These are phyloP conservation scores for Cosmorhoe ocellata DNA, from an alignment of 2,888 invertebrate genomes.

Conservation along the genomic window DNA sequence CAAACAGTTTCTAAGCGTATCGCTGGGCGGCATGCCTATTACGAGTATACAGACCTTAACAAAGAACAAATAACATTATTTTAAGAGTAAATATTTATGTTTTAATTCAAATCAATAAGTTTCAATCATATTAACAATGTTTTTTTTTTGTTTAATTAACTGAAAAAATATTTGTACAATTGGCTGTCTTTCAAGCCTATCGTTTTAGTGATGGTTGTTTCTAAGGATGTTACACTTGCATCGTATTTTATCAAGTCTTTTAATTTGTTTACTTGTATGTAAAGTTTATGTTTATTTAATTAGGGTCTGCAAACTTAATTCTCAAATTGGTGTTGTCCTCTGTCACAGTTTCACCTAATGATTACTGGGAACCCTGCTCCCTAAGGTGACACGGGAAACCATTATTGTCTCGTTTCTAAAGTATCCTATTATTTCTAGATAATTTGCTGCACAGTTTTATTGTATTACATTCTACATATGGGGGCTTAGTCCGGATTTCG, in stretches of 20 bases:
- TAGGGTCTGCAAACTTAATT: conserved; percentile 35
- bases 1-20: too few relatives aligned
- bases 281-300: conserved; percentile 32
- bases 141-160: background rate
- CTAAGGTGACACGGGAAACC: conserved; percentile 39
- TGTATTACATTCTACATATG: too few relatives aligned
- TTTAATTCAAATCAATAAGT: conserved; percentile 16
- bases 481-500: too few relatives aligned
- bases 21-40: too few relatives aligned
- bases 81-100: conserved; percentile 30
- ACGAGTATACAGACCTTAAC: conserved; percentile 36
- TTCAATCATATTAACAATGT: background rate
- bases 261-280: too few relatives aligned
- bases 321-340: conserved; percentile 39
- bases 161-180: too few relatives aligned
- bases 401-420: conserved; percentile 35
- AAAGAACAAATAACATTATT: conserved; percentile 30
- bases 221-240: too few relatives aligned
- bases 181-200: too few relatives aligned
- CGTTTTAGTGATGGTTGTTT: too few relatives aligned
- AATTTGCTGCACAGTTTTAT: background rate
- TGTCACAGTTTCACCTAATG: conserved; percentile 49
- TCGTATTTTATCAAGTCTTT: too few relatives aligned
- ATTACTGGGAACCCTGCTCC: conserved; percentile 43
- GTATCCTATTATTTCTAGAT: background rate